A percentile compares a stretch with the other conserved stretches of the same genome.
Conservation (phyloP, 2,888 invertebrate genomes). For the Cephus pulcher region DNA sequence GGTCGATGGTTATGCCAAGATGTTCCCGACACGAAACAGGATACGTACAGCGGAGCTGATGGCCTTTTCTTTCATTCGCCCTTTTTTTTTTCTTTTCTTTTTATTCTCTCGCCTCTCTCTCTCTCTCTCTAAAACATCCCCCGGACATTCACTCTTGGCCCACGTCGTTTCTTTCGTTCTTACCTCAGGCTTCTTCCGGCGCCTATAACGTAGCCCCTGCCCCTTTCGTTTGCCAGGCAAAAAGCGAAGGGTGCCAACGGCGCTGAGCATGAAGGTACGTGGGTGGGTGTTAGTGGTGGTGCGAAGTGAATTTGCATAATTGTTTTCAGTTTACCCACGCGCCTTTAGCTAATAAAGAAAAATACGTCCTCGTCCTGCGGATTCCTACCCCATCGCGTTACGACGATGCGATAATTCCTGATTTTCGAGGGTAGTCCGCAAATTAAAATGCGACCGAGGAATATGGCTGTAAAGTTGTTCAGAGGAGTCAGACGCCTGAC, state of each 20-base stretch:
- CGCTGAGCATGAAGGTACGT: neutral
- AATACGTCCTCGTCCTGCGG: slow-evolving; percentile 43
- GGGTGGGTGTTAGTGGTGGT: slow-evolving; percentile 12
- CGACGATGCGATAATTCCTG: slow-evolving; percentile 32
- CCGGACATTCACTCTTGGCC: neutral
- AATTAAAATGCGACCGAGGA: neutral
- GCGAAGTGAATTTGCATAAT: slow-evolving; percentile 54
- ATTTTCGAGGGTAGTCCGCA: slow-evolving; percentile 18
- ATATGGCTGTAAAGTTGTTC: neutral
- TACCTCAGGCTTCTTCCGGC: neutral
- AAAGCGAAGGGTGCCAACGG: neutral
- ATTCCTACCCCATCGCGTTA: neutral
- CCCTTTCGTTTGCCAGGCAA: neutral
- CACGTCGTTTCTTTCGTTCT: neutral
- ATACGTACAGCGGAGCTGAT: neutral
- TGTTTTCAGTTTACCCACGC: slow-evolving; percentile 52
- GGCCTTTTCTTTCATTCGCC: neutral
- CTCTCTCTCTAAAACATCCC: neutral
- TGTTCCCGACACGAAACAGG: slow-evolving; percentile 7
- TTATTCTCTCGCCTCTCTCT: neutral
- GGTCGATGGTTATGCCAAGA: slow-evolving; percentile 2
- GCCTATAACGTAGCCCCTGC: neutral
- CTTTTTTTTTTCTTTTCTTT: neutral
- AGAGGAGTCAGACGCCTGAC: neutral
- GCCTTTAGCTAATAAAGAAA: slow-evolving; percentile 53